Conservation (phyloP, 2,888 invertebrate genomes). For the Lasioglossum calceatum region DNA sequence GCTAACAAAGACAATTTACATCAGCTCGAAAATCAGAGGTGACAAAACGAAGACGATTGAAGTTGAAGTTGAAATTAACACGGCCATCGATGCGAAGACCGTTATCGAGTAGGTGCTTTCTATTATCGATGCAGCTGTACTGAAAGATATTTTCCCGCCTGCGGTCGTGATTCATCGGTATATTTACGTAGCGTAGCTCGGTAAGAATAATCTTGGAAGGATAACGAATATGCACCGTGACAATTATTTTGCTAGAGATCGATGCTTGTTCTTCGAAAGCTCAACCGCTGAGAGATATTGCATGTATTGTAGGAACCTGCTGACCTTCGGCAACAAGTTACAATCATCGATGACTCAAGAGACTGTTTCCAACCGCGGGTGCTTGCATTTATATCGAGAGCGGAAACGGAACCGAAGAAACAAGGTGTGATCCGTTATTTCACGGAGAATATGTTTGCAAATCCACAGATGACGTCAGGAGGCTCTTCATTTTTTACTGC, state of each 20-base stretch:
- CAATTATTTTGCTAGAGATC: background rate
- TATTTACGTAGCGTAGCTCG: slow-evolving; percentile 25
- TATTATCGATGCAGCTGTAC: slow-evolving; percentile 16
- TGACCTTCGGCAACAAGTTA: slow-evolving; percentile 31
- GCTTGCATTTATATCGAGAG: slow-evolving; percentile 59
- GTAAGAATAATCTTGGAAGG: slow-evolving; percentile 39
- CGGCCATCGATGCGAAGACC: slow-evolving; percentile 25
- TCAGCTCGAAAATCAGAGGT: background rate
- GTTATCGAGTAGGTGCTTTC: slow-evolving; percentile 15
- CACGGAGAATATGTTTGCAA: background rate
- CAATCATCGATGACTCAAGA: slow-evolving; percentile 53
- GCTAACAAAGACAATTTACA: background rate
- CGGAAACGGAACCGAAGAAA: slow-evolving; percentile 50
- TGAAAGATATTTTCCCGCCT: slow-evolving; percentile 15
- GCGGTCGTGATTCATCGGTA: slow-evolving; percentile 39
- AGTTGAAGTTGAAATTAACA: slow-evolving; percentile 31
- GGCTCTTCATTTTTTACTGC: background rate
- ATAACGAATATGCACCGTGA: slow-evolving; percentile 35
- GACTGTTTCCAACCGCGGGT: slow-evolving; percentile 17
- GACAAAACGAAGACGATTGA: slow-evolving; percentile 28
- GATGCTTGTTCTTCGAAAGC: background rate
- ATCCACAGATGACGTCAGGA: background rate
- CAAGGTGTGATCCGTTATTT: background rate
- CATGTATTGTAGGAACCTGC: slow-evolving; percentile 19
- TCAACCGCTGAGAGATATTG: background rate